A percentile compares a stretch with the other conserved stretches of the same genome.
phyloP scores from a whole-genome alignment of 2,113 vertebrate species.

The Salvelinus namaycush region DNA sequence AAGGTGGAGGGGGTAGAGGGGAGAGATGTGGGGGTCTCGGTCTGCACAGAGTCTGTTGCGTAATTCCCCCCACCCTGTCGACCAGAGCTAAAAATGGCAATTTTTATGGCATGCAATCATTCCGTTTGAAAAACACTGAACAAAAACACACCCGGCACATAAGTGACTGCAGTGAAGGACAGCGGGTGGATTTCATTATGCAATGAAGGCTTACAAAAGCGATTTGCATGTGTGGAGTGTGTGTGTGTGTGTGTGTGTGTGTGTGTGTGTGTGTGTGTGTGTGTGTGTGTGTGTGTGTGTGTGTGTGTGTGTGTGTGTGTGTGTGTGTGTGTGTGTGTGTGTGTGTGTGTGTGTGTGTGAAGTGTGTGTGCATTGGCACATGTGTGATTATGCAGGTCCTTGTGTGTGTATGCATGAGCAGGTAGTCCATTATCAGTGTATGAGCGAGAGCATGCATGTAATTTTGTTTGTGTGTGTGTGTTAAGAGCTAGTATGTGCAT shows the following conservation, averaged over 20 bases:
- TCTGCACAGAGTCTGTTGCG: constrained; percentile 22
- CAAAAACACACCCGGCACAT: background rate
- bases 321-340: constrained; percentile 1
- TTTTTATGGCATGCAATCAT: constrained; percentile 12
- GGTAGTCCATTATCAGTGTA: background rate
- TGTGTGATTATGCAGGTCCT: background rate
- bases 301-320: background rate
- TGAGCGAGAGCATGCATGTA: background rate
- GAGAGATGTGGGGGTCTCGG: background rate
- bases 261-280: constrained; percentile 1
- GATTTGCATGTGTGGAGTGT: background rate
- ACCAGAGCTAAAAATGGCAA: constrained; percentile 28
- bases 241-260: no score
- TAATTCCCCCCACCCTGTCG: background rate
- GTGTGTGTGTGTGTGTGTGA: constrained; percentile 1
- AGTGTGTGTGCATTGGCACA: background rate
- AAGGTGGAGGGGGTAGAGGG: background rate
- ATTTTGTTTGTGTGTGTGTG: background rate
- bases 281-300: background rate
- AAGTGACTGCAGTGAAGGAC: constrained; percentile 10
- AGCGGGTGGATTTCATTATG: constrained; percentile 6
- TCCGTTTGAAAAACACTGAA: background rate
- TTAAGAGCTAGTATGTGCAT: background rate
- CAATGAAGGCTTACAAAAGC: background rate
- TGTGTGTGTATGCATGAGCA: background rate